These are phyloP conservation scores for Nothocercus nigrocapillus DNA, from an alignment of 2,113 vertebrate species.

Conservation along the genomic window DNA sequence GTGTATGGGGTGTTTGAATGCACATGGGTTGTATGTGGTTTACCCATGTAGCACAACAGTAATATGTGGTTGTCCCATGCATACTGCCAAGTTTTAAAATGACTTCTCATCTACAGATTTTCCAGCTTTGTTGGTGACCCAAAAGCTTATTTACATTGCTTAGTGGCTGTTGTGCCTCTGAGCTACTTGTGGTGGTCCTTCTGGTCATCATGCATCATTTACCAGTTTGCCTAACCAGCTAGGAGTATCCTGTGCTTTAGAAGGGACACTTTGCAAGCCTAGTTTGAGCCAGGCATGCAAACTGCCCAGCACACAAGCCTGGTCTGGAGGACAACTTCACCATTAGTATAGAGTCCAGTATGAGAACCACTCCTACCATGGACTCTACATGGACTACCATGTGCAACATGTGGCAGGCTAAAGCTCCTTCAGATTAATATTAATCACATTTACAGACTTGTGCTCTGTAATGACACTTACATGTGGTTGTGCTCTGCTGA, in stretches of 20 bases:
- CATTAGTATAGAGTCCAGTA: not conserved
- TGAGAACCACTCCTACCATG: fast-evolving
- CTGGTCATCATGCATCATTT: not conserved
- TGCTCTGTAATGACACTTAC: not conserved
- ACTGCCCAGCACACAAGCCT: fast-evolving
- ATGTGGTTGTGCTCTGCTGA: not conserved
- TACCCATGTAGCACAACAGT: no score
- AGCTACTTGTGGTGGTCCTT: not conserved
- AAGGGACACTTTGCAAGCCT: not conserved
- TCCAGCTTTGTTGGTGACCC: not conserved
- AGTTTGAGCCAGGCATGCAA: not conserved
- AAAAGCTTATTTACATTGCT: no score
- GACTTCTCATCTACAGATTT: not conserved
- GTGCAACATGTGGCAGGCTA: not conserved
- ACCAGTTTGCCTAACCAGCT: not conserved
- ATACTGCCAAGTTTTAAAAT: no score
- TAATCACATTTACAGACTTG: not conserved
- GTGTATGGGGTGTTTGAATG: no score
- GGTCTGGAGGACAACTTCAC: not conserved
- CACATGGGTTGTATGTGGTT: no score
- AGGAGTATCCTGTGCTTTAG: not conserved
- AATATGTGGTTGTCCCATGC: no score
- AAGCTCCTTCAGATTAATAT: not conserved
- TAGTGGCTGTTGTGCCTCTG: not conserved
- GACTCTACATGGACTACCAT: not conserved